Evolutionary conservation across 2,888 invertebrate species (phyloP).

Genomic region (Anthrax anthrax): DNA sequence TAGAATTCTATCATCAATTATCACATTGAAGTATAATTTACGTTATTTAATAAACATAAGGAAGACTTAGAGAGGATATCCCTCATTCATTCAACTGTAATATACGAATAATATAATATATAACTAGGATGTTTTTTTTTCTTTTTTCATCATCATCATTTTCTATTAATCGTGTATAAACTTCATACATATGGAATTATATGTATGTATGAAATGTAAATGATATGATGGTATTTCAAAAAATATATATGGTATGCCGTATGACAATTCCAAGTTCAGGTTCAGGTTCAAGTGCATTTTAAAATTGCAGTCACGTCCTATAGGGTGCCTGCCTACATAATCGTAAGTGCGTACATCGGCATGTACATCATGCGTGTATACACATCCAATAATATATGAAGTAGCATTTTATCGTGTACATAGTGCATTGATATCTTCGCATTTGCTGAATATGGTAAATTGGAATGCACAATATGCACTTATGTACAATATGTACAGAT

Average conservation of each 20-base stretch:
- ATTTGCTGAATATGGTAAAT: too few relatives aligned
- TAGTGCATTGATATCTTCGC: too few relatives aligned
- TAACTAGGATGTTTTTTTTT: constrained; percentile 1
- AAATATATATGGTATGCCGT: too few relatives aligned
- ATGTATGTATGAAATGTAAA: too few relatives aligned
- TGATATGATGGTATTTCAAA: too few relatives aligned
- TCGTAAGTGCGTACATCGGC: neutral
- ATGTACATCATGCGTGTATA: neutral
- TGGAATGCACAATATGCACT: too few relatives aligned
- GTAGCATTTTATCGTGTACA: too few relatives aligned
- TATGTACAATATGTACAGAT: too few relatives aligned
- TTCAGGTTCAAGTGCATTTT: neutral
- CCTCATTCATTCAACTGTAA: neutral
- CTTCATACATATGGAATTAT: too few relatives aligned
- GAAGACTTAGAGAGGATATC: neutral
- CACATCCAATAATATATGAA: neutral
- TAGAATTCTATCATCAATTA: neutral
- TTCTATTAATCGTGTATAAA: too few relatives aligned
- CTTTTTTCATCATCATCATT: too few relatives aligned
- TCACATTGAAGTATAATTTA: neutral
- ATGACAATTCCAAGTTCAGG: neutral
- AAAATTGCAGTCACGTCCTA: neutral
- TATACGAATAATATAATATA: too few relatives aligned
- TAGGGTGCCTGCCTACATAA: neutral
- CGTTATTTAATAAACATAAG: neutral